phyloP scores from a whole-genome alignment of 2,797 vertebrate genomes.

The Fundulus diaphanus region DNA sequence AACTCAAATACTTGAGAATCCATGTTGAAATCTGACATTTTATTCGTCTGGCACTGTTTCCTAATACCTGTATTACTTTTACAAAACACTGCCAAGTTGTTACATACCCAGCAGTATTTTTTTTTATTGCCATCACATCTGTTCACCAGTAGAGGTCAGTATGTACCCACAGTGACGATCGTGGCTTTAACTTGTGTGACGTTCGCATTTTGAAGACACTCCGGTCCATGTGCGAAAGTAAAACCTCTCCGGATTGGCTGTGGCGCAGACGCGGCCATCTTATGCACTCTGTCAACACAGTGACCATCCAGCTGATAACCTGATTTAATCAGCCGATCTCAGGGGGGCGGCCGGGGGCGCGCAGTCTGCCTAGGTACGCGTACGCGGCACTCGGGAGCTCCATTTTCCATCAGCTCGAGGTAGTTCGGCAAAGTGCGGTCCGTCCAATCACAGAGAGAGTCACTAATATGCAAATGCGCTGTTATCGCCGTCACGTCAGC shows the following conservation, averaged over 20 bases:
- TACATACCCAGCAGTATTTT: background rate
- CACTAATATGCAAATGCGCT: conserved; percentile 80
- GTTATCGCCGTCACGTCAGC: conserved; percentile 83
- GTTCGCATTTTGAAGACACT: conserved; percentile 55
- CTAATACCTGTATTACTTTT: background rate
- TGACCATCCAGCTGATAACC: conserved; percentile 27
- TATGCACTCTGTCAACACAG: conserved; percentile 73
- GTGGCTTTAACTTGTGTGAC: conserved; percentile 41
- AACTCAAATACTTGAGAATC: background rate
- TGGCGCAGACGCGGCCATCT: conserved; percentile 81
- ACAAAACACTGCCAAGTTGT: background rate
- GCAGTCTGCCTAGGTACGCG: background rate
- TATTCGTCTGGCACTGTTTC: background rate
- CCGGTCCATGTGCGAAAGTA: conserved; percentile 72
- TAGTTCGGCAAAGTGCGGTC: conserved; percentile 16
- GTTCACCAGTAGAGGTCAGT: conserved; percentile 69
- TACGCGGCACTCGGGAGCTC: background rate
- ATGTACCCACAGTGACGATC: conserved; percentile 23
- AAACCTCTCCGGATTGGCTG: conserved; percentile 81
- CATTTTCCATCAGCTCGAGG: background rate
- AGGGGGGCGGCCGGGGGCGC: background rate
- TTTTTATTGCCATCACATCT: background rate
- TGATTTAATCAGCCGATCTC: conserved; percentile 21
- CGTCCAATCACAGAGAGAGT: conserved; percentile 78
- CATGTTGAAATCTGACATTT: background rate